Evolutionary conservation across 2,888 invertebrate species (phyloP).

Genomic region (Flexamia atlantica): DNA sequence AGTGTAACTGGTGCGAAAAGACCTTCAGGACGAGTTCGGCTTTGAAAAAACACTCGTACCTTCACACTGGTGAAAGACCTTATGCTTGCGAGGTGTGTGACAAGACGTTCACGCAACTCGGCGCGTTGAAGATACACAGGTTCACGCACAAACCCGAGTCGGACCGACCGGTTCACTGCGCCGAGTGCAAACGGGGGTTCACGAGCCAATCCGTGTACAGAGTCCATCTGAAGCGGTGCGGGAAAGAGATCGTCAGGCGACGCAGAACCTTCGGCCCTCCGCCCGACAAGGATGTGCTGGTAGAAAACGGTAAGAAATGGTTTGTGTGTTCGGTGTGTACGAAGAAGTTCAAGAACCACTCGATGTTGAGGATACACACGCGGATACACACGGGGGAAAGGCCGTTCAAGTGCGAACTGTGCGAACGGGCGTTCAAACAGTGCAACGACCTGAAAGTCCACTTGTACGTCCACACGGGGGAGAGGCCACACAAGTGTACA

Average conservation of each 20-base stretch:
- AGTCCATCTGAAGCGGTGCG: not conserved
- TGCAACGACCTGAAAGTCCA: not conserved
- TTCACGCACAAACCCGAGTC: not conserved
- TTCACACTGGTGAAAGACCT: not conserved
- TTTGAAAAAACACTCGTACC: not conserved
- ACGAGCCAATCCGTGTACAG: not conserved
- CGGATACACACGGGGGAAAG: not conserved
- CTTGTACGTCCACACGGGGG: not conserved
- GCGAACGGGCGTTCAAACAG: not conserved
- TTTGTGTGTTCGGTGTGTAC: not conserved
- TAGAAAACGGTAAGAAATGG: not conserved
- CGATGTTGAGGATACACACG: not conserved
- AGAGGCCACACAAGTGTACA: not conserved
- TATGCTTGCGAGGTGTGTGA: not conserved
- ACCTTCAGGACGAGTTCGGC: not conserved
- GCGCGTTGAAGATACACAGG: not conserved
- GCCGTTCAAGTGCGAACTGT: not conserved
- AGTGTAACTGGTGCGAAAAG: not conserved
- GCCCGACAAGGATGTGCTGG: not conserved
- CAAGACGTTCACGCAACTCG: not conserved
- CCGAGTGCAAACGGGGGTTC: not conserved
- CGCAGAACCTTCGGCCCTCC: not conserved
- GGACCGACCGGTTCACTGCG: not conserved
- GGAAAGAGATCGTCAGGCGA: too few relatives aligned
- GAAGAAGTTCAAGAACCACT: not conserved